Percentiles rank a stretch among this genome's conserved stretches.
Evolutionary conservation across 1,140 invertebrate species (phyloP).

Genomic region (Drosophila dunni): DNA sequence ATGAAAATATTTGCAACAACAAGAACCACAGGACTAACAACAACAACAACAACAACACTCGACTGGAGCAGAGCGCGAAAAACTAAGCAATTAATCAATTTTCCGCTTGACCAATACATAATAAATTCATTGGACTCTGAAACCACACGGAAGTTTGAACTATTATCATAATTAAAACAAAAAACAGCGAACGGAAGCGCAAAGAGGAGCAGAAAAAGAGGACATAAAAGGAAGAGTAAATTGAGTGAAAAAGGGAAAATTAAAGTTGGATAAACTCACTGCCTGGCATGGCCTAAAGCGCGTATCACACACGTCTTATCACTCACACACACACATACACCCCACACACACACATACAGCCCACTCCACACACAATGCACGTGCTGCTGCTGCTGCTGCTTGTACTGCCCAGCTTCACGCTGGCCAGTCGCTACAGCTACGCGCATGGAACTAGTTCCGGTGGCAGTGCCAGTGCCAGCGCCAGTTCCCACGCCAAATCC

Average conservation of each 20-base stretch:
- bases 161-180: slow-evolving; percentile 54
- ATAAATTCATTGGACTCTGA: slow-evolving; percentile 51
- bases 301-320: slow-evolving; percentile 6
- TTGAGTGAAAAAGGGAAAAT: background rate
- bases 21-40: slow-evolving; percentile 32
- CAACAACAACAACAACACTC: slow-evolving; percentile 4
- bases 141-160: slow-evolving; percentile 34
- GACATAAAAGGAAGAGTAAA: background rate
- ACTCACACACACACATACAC: background rate
- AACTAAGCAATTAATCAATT: slow-evolving; percentile 77
- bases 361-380: slow-evolving; percentile 14
- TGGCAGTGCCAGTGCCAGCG: background rate
- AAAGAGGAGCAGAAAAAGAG: background rate
- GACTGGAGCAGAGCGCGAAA: slow-evolving; percentile 30
- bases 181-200: background rate
- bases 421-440: slow-evolving; percentile 25
- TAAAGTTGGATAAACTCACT: background rate
- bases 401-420: slow-evolving; percentile 5
- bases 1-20: slow-evolving; percentile 78
- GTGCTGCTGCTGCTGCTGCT: slow-evolving; percentile 15
- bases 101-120: slow-evolving; percentile 77
- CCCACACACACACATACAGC: slow-evolving; percentile 1
- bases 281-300: slow-evolving; percentile 36
- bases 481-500: slow-evolving; percentile 9
- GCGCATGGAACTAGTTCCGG: background rate